Evolutionary conservation across 1,140 invertebrate species (phyloP), one percentile per base, ranked within the genome.

Genomic region (Papilio polytes): DNA sequence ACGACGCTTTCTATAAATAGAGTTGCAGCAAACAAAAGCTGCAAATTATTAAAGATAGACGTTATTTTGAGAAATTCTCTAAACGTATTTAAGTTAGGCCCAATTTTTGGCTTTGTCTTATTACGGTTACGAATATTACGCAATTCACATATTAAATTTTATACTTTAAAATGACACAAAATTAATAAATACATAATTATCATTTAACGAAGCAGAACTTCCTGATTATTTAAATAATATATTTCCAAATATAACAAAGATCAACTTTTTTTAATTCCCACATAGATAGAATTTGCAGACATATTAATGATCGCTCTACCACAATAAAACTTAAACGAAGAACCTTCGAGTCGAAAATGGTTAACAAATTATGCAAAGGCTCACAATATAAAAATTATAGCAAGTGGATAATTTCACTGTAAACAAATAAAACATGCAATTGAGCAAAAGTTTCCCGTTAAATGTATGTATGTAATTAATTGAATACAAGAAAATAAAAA

Each of bases 231-330:
- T 76, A 80, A 51, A 80, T 83, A 26, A 76, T 76, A 51, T 74
- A 70, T 10, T 70, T 72, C 78, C 63, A 59, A 36, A 66, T 81
- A 41, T 56, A 78, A 83, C 56, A 59, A 73, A 66, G 80, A 26
- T 82, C 9, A 10, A 76, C 20, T 20, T 2, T 51, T n/a, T 76
- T 26, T n/a, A 76, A 76, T 76, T 86, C 80, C 82, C 82, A 82
- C 87, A 88, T 88, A 87, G 81, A 81, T 85, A 59, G 82, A 83
- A 88, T 88, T 84, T 82, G 83, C 86, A 88, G 87, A 87, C 87
- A 81, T 82, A 83, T 84, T 85, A 86, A 87, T 86, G 83, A 66
- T 74, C 72, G 81, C 8, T 82, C 81, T 78, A 73, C 63, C 20
- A n/a, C 59, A 85, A 88, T 82, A 88, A 85, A 84, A 87, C 82